A percentile compares a stretch with the other conserved stretches of the same genome.
These are phyloP conservation scores for Brachyhypopomus gauderio DNA, from an alignment of 2,113 vertebrate species.

Conservation along the genomic window DNA sequence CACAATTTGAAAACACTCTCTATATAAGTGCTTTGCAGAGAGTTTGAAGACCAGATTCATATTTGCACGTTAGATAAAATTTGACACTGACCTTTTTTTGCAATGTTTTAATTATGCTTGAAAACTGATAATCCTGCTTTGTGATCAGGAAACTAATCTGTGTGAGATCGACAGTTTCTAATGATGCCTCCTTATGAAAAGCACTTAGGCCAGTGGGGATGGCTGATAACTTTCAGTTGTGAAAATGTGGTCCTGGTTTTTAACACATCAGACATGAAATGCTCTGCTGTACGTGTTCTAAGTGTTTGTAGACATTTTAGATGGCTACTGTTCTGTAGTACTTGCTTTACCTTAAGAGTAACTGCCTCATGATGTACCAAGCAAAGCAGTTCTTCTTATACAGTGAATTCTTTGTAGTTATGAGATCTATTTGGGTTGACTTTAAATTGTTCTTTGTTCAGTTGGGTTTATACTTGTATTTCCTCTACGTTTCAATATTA, in stretches of 20 bases:
- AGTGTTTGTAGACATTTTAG: conserved; percentile 11
- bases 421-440: not conserved
- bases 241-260: conserved; percentile 61
- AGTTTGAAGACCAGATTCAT: not conserved
- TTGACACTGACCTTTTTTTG: not conserved
- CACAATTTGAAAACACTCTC: not conserved
- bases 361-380: not conserved
- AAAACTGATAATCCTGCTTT: not conserved
- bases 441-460: not conserved
- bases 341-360: conserved; percentile 3
- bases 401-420: not conserved
- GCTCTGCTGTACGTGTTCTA: not conserved
- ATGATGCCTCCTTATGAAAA: conserved; percentile 93
- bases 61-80: not conserved
- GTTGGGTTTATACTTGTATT: not conserved
- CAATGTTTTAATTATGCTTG: not conserved
- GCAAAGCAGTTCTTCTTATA: not conserved
- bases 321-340: conserved; percentile 2
- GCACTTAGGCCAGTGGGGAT: conserved; percentile 78
- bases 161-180: conserved; percentile 72
- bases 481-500: conserved; percentile 14
- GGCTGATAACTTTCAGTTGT: conserved; percentile 80
- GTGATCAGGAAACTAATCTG: not conserved
- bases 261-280: conserved; percentile 28
- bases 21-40: not conserved